Conservation (phyloP, 37 sponge, comb jelly and placozoan genomes). For the Theonella swinhoei region DNA sequence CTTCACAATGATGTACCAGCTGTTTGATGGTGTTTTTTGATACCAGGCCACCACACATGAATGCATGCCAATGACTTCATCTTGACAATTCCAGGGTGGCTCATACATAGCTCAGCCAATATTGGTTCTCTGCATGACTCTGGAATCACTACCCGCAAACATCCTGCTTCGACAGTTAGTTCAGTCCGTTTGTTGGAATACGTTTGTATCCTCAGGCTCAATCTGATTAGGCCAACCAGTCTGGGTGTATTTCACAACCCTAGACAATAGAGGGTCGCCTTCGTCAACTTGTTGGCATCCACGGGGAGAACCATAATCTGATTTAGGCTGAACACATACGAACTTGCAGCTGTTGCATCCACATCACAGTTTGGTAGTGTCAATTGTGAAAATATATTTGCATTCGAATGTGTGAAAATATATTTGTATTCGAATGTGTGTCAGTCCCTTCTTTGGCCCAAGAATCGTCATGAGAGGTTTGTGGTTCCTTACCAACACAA, state of each 20-base stretch:
- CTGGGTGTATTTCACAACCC: neutral
- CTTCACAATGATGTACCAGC: constrained; percentile 7
- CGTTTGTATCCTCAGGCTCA: neutral
- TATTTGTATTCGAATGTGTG: constrained; percentile 48
- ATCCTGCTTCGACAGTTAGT: constrained; percentile 27
- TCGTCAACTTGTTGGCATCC: neutral
- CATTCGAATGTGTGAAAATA: constrained; percentile 64
- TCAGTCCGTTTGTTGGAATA: neutral
- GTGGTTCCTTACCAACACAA: constrained; percentile 39
- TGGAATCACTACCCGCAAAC: constrained; percentile 35
- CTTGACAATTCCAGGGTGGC: constrained; percentile 28
- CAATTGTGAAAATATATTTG: constrained; percentile 48
- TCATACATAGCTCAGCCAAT: neutral
- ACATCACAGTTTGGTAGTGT: too few relatives aligned
- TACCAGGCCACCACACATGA: constrained; percentile 44
- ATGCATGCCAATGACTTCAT: constrained; percentile 30
- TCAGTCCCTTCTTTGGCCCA: constrained; percentile 29
- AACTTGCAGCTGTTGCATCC: too few relatives aligned
- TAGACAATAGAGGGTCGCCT: neutral
- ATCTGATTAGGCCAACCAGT: constrained; percentile 6
- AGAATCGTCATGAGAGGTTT: constrained; percentile 39
- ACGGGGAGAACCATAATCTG: constrained; percentile 5
- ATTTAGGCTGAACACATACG: neutral
- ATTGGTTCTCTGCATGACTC: neutral
- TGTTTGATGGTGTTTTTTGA: constrained; percentile 26